Evolutionary conservation across 2,888 invertebrate genomes (phyloP).

Genomic region (Caenorhabditis angaria): DNA sequence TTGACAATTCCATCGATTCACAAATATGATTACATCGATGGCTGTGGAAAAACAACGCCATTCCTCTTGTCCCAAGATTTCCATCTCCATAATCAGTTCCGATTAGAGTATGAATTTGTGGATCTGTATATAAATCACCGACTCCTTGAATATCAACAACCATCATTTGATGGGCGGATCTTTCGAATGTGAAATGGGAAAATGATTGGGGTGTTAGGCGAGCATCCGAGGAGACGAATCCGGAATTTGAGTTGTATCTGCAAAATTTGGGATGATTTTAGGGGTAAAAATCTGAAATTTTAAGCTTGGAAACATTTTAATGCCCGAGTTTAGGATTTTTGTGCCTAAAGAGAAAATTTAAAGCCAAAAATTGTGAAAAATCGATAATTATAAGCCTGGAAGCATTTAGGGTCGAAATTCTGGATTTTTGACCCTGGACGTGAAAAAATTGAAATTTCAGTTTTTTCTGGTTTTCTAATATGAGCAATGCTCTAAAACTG

Average conservation of each 20-base stretch:
- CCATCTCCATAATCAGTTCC: slow-evolving; percentile 76
- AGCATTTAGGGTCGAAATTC: too few relatives aligned
- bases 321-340: too few relatives aligned
- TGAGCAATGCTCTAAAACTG: too few relatives aligned
- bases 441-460: too few relatives aligned
- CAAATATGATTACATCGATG: slow-evolving; percentile 77
- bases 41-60: slow-evolving; percentile 78
- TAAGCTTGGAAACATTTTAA: background rate
- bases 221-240: slow-evolving; percentile 75
- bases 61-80: slow-evolving; percentile 76
- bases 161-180: slow-evolving; percentile 77
- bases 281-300: too few relatives aligned
- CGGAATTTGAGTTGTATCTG: slow-evolving; percentile 77
- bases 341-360: too few relatives aligned
- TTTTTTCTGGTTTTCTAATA: too few relatives aligned
- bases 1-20: slow-evolving; percentile 74
- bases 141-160: slow-evolving; percentile 78
- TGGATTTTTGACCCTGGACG: too few relatives aligned
- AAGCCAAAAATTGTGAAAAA: too few relatives aligned
- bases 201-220: slow-evolving; percentile 76
- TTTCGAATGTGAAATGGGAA: slow-evolving; percentile 78
- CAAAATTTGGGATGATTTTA: background rate
- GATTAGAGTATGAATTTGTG: slow-evolving; percentile 76
- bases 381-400: too few relatives aligned
- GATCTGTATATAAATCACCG: slow-evolving; percentile 77